Evolutionary conservation across 2,113 vertebrate species (phyloP).

Genomic region (Raphicerus campestris): DNA sequence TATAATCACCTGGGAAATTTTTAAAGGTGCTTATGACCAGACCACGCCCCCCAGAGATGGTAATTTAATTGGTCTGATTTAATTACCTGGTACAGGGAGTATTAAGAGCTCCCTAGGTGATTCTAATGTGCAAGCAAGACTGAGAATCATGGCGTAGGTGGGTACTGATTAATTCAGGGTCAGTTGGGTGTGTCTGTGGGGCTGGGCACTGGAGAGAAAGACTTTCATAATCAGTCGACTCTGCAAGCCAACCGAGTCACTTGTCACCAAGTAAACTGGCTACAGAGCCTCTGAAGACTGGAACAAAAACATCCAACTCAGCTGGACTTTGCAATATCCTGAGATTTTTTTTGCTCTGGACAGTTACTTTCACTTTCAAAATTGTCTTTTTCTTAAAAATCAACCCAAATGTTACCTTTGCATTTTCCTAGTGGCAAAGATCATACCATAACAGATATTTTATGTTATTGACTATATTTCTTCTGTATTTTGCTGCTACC

Average conservation of each 20-base stretch:
- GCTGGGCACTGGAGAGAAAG: not conserved
- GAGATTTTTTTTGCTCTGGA: not conserved
- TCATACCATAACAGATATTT: not conserved
- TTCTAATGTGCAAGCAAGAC: not conserved
- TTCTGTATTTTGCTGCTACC: not conserved
- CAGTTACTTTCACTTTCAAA: constrained; percentile 3
- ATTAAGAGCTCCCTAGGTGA: constrained; percentile 45
- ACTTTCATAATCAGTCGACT: not conserved
- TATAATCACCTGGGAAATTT: constrained; percentile 30
- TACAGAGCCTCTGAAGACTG: not conserved
- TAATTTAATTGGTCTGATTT: constrained; percentile 54
- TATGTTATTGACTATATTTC: not conserved
- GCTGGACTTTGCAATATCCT: not conserved
- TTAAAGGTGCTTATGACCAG: constrained; percentile 2
- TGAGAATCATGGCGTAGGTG: not conserved
- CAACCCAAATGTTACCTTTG: not conserved
- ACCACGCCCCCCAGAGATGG: constrained; percentile 21
- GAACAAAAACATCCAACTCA: not conserved
- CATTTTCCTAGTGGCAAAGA: not conserved
- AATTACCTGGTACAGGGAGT: constrained; percentile 37
- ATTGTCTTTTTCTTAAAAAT: not conserved
- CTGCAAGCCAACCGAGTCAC: not conserved
- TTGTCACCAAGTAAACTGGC: not conserved
- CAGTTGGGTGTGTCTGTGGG: constrained; percentile 5
- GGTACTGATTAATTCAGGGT: constrained; percentile 33